Conservation (phyloP, 1,140 invertebrate genomes). For the Pinna nobilis region DNA sequence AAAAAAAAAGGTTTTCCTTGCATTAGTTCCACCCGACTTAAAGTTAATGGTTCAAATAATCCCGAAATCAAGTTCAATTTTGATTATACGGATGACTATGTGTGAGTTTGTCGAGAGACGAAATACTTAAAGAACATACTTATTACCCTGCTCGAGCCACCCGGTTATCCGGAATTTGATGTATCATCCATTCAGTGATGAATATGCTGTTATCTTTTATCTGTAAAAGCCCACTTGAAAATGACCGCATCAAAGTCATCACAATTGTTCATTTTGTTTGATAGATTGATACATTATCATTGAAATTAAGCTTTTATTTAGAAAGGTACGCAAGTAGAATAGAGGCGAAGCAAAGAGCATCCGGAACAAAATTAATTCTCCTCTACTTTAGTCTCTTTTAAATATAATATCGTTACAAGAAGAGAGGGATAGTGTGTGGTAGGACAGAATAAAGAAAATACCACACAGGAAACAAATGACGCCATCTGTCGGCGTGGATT, state of each 20-base stretch:
- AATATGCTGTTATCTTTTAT: constrained; percentile 21
- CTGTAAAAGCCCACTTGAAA: constrained; percentile 23
- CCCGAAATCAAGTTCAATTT: no score
- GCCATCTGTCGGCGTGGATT: constrained; percentile 2
- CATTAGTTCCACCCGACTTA: background rate
- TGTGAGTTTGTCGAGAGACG: no score
- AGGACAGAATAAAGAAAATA: constrained; percentile 5
- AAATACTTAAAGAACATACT: background rate
- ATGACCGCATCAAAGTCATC: constrained; percentile 30
- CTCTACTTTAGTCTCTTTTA: constrained; percentile 13
- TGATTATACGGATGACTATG: no score
- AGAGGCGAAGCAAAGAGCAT: constrained; percentile 1
- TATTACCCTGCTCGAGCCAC: background rate
- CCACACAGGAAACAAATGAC: background rate
- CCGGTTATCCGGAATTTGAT: background rate
- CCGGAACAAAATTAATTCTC: constrained; percentile 11
- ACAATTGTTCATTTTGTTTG: constrained; percentile 12
- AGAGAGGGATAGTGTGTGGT: constrained; percentile 11
- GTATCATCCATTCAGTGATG: constrained; percentile 1
- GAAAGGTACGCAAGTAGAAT: no score
- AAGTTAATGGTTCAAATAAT: no score
- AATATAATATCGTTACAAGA: constrained; percentile 13
- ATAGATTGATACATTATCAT: constrained; percentile 22
- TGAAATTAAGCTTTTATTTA: constrained; percentile 16
- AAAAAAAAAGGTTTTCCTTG: background rate